Evolutionary conservation across 2,888 invertebrate species (phyloP).

Genomic region (Apeira syringaria): DNA sequence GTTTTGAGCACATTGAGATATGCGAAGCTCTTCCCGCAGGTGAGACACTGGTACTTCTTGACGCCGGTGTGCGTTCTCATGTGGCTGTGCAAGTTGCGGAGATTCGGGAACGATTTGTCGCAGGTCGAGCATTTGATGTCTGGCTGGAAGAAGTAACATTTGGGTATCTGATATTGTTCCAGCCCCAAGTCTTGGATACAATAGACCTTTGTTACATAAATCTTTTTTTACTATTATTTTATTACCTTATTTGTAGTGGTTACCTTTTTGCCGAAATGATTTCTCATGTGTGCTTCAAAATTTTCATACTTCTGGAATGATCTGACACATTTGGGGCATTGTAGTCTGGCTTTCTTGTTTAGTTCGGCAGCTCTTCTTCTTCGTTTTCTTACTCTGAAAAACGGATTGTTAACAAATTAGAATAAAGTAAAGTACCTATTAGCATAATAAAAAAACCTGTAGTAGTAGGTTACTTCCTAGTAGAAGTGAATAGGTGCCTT

Average conservation of each 20-base stretch:
- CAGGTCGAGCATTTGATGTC: conserved; percentile 75
- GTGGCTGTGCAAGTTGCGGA: conserved; percentile 85
- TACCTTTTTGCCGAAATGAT: conserved; percentile 80
- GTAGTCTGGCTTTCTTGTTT: conserved; percentile 60
- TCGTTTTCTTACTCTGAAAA: conserved; percentile 42
- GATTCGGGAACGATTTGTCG: conserved; percentile 76
- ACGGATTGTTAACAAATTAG: too few species aligned
- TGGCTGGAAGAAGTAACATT: conserved; percentile 51
- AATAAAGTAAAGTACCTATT: too few species aligned
- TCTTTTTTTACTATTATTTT: too few species aligned
- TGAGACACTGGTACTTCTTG: conserved; percentile 84
- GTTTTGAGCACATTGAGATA: conserved; percentile 87
- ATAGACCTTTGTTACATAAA: too few species aligned
- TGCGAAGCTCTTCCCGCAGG: conserved; percentile 86
- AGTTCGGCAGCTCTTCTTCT: conserved; percentile 45
- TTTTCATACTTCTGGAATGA: conserved; percentile 78
- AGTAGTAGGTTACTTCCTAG: too few species aligned
- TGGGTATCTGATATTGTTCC: too few species aligned
- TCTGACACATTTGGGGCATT: conserved; percentile 75
- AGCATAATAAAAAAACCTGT: too few species aligned
- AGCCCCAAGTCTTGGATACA: background rate
- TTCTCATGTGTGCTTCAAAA: conserved; percentile 77
- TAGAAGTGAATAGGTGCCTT: too few species aligned
- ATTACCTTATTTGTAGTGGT: background rate
- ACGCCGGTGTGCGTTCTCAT: conserved; percentile 83